A percentile compares a stretch with the other conserved stretches of the same genome.
Evolutionary conservation across 1,140 invertebrate genomes (phyloP).

Genomic region (Gyrodactylus bullatarudis): DNA sequence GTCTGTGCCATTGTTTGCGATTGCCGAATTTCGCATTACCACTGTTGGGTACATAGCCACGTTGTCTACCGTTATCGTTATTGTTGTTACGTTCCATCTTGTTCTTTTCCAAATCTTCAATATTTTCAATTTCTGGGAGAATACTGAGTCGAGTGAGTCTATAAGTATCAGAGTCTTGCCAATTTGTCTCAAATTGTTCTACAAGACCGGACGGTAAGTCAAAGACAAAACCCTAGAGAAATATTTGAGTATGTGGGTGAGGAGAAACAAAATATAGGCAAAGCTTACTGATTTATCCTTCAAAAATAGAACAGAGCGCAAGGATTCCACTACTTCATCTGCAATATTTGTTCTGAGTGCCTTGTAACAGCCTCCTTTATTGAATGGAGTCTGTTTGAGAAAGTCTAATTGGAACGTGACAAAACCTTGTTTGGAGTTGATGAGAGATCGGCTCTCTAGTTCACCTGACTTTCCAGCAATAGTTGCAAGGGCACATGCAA

Average conservation of each 20-base stretch:
- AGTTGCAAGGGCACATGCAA: not conserved
- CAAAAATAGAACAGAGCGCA: not conserved
- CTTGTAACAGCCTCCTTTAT: not conserved
- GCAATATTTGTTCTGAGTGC: not conserved
- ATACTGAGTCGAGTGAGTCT: not conserved
- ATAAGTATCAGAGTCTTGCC: not conserved
- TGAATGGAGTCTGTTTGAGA: not conserved
- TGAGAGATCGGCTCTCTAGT: not conserved
- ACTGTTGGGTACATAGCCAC: not conserved
- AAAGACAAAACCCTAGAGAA: constrained; percentile 2
- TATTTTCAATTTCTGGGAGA: constrained; percentile 5
- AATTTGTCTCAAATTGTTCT: not conserved
- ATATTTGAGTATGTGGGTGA: not conserved
- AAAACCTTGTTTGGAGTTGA: not conserved
- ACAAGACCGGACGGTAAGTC: constrained; percentile 1
- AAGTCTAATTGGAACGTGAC: not conserved
- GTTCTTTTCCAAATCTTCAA: not conserved
- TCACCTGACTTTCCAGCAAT: not conserved
- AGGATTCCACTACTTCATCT: not conserved
- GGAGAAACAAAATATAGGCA: not conserved
- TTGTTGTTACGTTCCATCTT: not conserved
- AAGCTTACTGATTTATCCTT: not conserved
- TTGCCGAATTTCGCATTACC: not conserved
- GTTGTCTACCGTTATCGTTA: not conserved
- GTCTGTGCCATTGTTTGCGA: not conserved